Percentiles rank a stretch among this genome's conserved stretches.
These are phyloP conservation scores for Alauda arvensis DNA, from an alignment of 2,797 vertebrate genomes.

Conservation along the genomic window DNA sequence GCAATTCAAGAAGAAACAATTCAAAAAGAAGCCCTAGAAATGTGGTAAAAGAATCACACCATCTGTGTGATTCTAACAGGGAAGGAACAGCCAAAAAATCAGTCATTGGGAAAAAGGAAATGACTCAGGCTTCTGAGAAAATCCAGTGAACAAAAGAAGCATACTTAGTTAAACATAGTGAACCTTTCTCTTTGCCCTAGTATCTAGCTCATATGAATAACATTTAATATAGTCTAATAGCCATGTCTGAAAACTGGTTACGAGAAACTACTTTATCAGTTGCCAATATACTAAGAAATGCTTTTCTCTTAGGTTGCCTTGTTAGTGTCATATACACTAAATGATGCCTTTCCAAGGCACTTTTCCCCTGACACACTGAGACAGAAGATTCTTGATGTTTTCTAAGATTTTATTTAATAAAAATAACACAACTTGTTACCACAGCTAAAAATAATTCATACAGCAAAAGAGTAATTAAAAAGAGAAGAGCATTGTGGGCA, in stretches of 20 bases:
- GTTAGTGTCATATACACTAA: background rate
- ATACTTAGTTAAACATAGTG: background rate
- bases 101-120: background rate
- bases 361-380: background rate
- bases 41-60: background rate
- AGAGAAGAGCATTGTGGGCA: rapidly evolving
- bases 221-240: background rate
- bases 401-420: background rate
- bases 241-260: background rate
- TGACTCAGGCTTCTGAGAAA: background rate
- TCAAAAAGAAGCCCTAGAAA: background rate
- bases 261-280: background rate
- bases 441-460: background rate
- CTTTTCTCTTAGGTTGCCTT: background rate
- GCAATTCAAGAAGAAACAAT: background rate
- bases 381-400: background rate
- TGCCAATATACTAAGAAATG: background rate
- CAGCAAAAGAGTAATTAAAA: background rate
- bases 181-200: background rate
- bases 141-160: background rate
- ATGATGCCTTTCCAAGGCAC: background rate
- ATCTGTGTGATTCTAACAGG: background rate
- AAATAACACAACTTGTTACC: background rate
- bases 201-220: background rate
- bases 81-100: background rate